Evolutionary conservation across 1,140 invertebrate species (phyloP), one percentile per base, ranked within the genome.

Genomic region (Chrysomallon squamiferum): DNA sequence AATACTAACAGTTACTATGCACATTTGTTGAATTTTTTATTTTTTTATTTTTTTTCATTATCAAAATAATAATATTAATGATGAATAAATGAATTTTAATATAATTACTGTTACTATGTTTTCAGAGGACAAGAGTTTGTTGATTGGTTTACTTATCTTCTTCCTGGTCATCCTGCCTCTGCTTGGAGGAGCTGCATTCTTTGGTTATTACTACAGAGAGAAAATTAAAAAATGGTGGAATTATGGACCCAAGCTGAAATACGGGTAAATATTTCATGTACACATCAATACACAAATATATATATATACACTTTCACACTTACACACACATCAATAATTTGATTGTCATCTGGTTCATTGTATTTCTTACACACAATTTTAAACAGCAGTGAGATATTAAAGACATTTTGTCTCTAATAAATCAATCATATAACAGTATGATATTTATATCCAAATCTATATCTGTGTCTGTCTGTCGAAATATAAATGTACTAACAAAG

Each of bases 101-200:
- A 15, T 38, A 38, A 15, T 38, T 38, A 38, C 15, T 15, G 15
- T 5, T 38, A 38, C 35, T 38, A 70, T 73, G 73, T 81, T 72
- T 78, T 63, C 88, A 90, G 66, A 87, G 93, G 93, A 90, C 67
- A 71, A 70, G 29, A 58, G 65, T 86, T 89, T 78, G 88, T 89
- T 79, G 90, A 80, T 79, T 59, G 90, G 73, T 88, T 93, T 80
- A 88, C 91, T 79, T 90, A 90, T 71, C 89, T 90, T 95, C 61
- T 95, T 96, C 87, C 87, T 96, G 67, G 90, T 92, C 6, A 90
- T 96, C 54, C 80, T 95, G 38, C 93, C 94, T 7, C 82, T 90
- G 54, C 68, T 90, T 15, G 87, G 90, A 0, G 75, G 93, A 2
- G 61, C 90, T 0, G 86, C 88, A 2, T 89, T 93, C 69, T 83